Base-by-base conservation (phyloP, 2,113 vertebrate species). In the Gobius niger region DNA sequence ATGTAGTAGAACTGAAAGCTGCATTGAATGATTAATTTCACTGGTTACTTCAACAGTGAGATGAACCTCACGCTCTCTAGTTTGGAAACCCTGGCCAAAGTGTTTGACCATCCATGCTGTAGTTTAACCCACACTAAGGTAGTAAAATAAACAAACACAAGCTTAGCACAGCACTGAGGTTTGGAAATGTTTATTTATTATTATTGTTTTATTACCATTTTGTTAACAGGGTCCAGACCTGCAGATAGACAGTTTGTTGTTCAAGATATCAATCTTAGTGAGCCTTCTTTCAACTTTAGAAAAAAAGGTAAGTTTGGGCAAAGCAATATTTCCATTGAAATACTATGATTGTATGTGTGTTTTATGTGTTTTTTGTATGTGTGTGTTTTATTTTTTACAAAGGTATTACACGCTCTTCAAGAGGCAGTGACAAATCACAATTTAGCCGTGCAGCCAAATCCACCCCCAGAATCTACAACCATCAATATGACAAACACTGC, bases 401-500 rank as follows among this genome's bases (percentile, higher is more conserved):
- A 96, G 95, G 95, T 95, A 59, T 83, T 95, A 61, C 92, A 91
- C 83, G 94, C 94, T 0, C 88, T 95, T 47, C 94, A 95, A 83
- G 94, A 95, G 56, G 93, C 70, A 0, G 91, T 94, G 79, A 82
- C 84, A 6, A 94, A 87, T 85, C 93, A 95, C 87, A 93, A 94
- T 72, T 85, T 95, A 84, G 90, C 85, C 0, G 84, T 85, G 65
- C 94, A 94, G 75, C 80, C 90, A 24, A 85, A 6, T 12, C 71
- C 86, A 0, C 67, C 87, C 44, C 83, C 76, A 0, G 53, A 77
- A 0, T 42, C 83, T 0, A 50, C 84, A 0, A 73, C 46, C 0
- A n/a, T 59, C 66, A 70, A 6, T 41, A 46, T 70, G 47, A 56
- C 63, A 14, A 67, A 14, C 8, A 44, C 40, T 44, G 57, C 57